Evolutionary conservation across 2,888 invertebrate species (phyloP), one percentile per base, ranked within the genome.

Genomic region (Perizoma affinitatum): DNA sequence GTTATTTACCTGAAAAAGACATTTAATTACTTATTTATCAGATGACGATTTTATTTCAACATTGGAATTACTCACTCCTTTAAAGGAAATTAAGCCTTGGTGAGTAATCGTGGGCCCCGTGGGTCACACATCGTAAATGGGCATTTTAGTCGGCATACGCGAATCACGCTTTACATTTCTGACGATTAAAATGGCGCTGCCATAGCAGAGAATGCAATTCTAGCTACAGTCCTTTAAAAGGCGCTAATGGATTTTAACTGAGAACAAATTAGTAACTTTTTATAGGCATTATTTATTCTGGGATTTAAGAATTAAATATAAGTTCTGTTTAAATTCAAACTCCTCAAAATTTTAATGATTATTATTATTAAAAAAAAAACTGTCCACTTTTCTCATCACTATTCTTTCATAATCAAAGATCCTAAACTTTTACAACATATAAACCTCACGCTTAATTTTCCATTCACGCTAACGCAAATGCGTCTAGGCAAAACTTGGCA

Each of bases 61-160:
- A 62, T 44, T 49, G 38, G 41, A 54, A 10, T 50, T 56, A 54
- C 50, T 53, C 54, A 48, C 61, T 33, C 69, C 66, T 53, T 65
- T 58, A 44, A 67, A 52, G 67, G 67, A 43, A 60, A 57, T 56
- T 46, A 51, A 59, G 52, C 8, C 61, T 43, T 55, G 55, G 64
- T 67, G 66, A 67, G 65, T 66, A 70, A 73, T 58, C 67, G n/a
- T 34, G 60, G 56, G 60, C 69, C 35, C 65, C n/a, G n/a, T n/a
- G n/a, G n/a, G 67, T 68, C 65, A 61, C 64, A 68, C 55, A 35
- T 48, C 67, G 53, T 63, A 68, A 68, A 72, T 66, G 66, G 72
- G 58, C 58, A 70, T 67, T 69, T 68, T 59, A 61, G 63, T 67
- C 51, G 36, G 44, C 38, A 48, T 62, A 43, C n/a, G 51, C 43